A percentile compares a stretch with the other conserved stretches of the same genome.
phyloP scores from a whole-genome alignment of 2,888 invertebrate species.

The Thereva nobilitata region DNA sequence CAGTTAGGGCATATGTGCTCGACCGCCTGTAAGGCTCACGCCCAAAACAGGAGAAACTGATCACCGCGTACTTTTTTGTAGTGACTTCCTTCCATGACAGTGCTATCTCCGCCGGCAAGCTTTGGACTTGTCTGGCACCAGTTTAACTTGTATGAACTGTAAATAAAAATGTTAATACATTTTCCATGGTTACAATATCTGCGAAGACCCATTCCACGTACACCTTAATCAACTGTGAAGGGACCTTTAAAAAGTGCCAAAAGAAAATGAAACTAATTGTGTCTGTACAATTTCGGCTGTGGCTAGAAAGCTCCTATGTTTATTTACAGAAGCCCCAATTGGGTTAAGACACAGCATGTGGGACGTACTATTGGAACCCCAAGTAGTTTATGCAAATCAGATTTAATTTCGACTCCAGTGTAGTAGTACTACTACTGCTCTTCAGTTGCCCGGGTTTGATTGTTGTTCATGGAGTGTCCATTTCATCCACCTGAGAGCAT shows the following conservation, averaged over 20 bases:
- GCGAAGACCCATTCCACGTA: no score
- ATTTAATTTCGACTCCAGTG: slow-evolving; percentile 32
- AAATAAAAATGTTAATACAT: no score
- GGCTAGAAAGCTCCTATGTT: slow-evolving; percentile 22
- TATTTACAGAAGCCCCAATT: slow-evolving; percentile 28
- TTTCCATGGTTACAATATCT: no score
- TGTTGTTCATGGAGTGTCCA: slow-evolving; percentile 35
- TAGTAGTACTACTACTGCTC: slow-evolving; percentile 18
- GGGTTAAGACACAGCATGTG: slow-evolving; percentile 32
- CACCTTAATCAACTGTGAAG: no score
- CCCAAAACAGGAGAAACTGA: no score
- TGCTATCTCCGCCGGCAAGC: no score
- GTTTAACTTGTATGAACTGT: no score
- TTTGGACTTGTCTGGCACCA: no score
- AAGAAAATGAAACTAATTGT: slow-evolving; percentile 25
- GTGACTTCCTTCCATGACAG: no score
- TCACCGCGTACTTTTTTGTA: no score
- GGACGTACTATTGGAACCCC: slow-evolving; percentile 5
- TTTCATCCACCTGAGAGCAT: slow-evolving; percentile 35
- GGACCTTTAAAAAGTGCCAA: background rate
- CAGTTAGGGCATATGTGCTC: no score
- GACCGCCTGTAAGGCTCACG: no score
- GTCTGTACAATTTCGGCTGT: slow-evolving; percentile 32
- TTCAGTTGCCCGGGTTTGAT: slow-evolving; percentile 21
- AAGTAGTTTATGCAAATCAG: slow-evolving; percentile 35